Conservation (phyloP, 1,140 invertebrate genomes). For the Pogonomyrmex barbatus region DNA sequence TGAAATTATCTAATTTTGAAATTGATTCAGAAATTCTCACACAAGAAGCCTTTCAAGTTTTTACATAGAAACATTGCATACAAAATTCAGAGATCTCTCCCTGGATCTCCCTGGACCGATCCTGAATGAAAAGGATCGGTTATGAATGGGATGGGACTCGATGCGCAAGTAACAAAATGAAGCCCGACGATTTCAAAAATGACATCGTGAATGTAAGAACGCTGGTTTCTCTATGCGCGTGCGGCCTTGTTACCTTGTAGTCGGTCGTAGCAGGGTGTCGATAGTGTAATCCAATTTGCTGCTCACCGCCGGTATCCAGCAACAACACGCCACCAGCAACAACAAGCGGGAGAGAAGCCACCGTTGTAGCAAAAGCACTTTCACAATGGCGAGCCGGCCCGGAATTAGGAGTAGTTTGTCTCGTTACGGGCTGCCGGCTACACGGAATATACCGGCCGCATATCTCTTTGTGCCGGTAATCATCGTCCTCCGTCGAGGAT, state of each 20-base stretch:
- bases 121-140: not conserved
- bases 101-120: no score
- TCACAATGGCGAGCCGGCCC: conserved; percentile 55
- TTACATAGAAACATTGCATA: not conserved
- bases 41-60: not conserved
- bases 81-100: conserved; percentile 28
- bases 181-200: conserved; percentile 44
- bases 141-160: not conserved
- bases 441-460: conserved; percentile 33
- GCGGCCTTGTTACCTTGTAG: conserved; percentile 63
- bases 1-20: not conserved
- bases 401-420: conserved; percentile 76
- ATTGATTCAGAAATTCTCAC: not conserved
- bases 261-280: conserved; percentile 66
- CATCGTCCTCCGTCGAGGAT: conserved; percentile 56
- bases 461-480: conserved; percentile 70
- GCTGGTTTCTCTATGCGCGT: conserved; percentile 17
- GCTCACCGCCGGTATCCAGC: conserved; percentile 67
- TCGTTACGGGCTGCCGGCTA: conserved; percentile 69
- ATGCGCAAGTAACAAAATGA: conserved; percentile 43
- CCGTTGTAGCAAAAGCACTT: conserved; percentile 56
- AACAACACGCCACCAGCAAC: conserved; percentile 56
- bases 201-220: conserved; percentile 65
- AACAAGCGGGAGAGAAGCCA: conserved; percentile 58
- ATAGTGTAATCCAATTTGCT: conserved; percentile 78